A percentile compares a stretch with the other conserved stretches of the same genome.
These are phyloP conservation scores for Dolomedes plantarius DNA, from an alignment of 2,888 invertebrate species.

Conservation along the genomic window DNA sequence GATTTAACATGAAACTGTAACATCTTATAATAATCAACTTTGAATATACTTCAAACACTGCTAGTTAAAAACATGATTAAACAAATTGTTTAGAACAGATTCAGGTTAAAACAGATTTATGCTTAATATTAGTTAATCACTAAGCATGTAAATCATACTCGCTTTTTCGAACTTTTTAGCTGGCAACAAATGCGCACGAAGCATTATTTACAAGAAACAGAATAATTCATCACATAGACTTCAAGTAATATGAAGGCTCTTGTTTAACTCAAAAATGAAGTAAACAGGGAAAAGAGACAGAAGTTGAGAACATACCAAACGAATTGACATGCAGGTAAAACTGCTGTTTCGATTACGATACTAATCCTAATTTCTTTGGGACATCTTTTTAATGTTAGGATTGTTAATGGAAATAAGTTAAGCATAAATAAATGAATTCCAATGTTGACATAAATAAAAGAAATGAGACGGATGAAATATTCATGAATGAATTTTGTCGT, in stretches of 20 bases:
- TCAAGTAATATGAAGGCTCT: background rate
- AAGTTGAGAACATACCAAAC: too few relatives aligned
- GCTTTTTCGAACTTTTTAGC: background rate
- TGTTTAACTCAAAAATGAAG: background rate
- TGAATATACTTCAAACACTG: too few relatives aligned
- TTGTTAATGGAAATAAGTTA: slow-evolving; percentile 1
- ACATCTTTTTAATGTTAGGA: background rate
- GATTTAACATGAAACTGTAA: too few relatives aligned
- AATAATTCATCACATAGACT: background rate
- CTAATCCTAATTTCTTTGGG: slow-evolving; percentile 5
- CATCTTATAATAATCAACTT: too few relatives aligned
- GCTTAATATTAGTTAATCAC: too few relatives aligned
- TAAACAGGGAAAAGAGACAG: background rate
- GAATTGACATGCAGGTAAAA: too few relatives aligned
- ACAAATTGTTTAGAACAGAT: too few relatives aligned
- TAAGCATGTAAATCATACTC: background rate
- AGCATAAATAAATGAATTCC: background rate
- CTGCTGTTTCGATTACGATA: too few relatives aligned
- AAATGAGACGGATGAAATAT: too few relatives aligned
- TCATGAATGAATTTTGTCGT: too few relatives aligned
- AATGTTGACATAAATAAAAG: background rate
- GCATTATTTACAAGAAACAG: background rate
- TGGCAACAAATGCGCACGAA: background rate
- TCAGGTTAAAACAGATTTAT: too few relatives aligned
- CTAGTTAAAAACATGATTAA: too few relatives aligned